These are phyloP conservation scores for Furcula furcula DNA, from an alignment of 2,888 invertebrate species.

Conservation along the genomic window DNA sequence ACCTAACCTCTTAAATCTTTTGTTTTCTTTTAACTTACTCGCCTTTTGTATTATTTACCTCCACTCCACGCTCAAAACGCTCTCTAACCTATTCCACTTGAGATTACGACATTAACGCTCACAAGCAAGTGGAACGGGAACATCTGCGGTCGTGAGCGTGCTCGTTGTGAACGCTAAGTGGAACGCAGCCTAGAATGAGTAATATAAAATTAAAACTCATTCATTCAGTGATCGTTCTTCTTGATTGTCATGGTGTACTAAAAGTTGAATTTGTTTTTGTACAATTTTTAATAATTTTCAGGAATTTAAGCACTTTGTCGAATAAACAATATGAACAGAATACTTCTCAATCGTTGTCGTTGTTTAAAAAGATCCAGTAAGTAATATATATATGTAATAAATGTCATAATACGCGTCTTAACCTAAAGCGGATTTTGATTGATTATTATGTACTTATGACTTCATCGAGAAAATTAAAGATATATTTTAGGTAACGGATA, in stretches of 20 bases:
- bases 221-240: conserved; percentile 15
- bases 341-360: conserved; percentile 62
- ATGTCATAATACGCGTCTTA: conserved; percentile 30
- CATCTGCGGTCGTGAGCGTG: too few relatives aligned
- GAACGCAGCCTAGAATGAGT: too few relatives aligned
- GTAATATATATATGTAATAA: conserved; percentile 29
- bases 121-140: too few relatives aligned
- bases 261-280: conserved; percentile 76
- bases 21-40: too few relatives aligned
- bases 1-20: too few relatives aligned
- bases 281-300: conserved; percentile 53
- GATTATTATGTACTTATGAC: conserved; percentile 50
- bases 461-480: conserved; percentile 37
- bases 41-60: neutral
- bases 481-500: conserved; percentile 33
- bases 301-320: conserved; percentile 32
- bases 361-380: conserved; percentile 69
- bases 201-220: too few relatives aligned
- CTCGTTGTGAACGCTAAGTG: too few relatives aligned
- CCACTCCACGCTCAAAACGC: too few relatives aligned
- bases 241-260: conserved; percentile 67
- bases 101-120: too few relatives aligned
- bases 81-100: too few relatives aligned
- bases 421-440: conserved; percentile 55
- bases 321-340: conserved; percentile 63